A percentile compares a stretch with the other conserved stretches of the same genome.
Conservation (phyloP, 2,888 invertebrate genomes). For the Macaria liturata region DNA sequence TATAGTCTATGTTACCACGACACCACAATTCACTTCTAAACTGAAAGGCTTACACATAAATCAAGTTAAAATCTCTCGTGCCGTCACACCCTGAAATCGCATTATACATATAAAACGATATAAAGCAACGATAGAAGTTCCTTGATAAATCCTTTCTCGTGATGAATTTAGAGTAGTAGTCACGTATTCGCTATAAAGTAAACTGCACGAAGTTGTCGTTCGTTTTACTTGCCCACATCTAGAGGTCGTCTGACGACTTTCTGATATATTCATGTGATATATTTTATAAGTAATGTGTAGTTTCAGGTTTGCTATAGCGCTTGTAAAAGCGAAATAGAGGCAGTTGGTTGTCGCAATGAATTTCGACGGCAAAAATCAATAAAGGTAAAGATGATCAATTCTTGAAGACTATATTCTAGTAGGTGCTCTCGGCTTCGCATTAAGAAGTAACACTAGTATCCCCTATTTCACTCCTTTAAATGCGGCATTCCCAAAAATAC, state of each 20-base stretch:
- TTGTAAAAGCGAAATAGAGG: not conserved
- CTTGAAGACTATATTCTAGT: no score
- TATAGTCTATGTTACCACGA: not conserved
- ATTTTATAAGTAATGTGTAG: not conserved
- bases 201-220: conserved; percentile 32
- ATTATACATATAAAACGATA: conserved; percentile 61
- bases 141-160: conserved; percentile 53
- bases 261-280: conserved; percentile 13
- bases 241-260: conserved; percentile 5
- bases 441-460: no score
- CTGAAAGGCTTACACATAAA: conserved; percentile 49
- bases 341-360: no score
- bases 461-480: no score
- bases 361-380: no score
- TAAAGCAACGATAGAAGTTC: conserved; percentile 65
- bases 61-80: conserved; percentile 60
- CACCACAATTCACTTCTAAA: conserved; percentile 36
- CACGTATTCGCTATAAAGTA: conserved; percentile 31
- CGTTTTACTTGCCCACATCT: conserved; percentile 25
- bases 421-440: no score
- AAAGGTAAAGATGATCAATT: no score
- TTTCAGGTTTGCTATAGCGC: not conserved
- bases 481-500: no score
- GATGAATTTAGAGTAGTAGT: conserved; percentile 48
- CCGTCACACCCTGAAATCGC: conserved; percentile 53